phyloP scores from a whole-genome alignment of 2,797 vertebrate species.

The Acanthiza pusilla region DNA sequence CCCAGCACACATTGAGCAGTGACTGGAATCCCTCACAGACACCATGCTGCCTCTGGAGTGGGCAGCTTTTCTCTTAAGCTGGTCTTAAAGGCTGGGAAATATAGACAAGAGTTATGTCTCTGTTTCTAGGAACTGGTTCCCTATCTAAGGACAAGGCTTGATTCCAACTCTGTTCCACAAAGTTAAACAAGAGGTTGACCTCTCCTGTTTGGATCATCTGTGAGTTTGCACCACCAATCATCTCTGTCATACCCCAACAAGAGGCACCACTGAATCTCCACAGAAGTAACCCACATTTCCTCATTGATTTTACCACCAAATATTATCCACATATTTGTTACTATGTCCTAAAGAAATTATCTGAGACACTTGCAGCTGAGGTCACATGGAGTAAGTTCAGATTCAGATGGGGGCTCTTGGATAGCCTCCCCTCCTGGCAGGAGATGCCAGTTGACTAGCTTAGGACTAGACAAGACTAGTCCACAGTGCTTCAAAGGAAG shows the following conservation, averaged over 20 bases:
- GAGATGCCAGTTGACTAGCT: neutral
- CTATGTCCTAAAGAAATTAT: neutral
- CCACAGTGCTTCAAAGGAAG: neutral
- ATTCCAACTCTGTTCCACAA: neutral
- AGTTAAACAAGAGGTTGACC: neutral
- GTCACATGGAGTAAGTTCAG: rapidly evolving
- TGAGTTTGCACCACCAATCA: neutral
- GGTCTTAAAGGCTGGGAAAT: neutral
- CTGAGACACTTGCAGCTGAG: neutral
- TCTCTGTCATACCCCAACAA: neutral
- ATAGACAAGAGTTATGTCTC: neutral
- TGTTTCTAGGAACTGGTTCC: neutral
- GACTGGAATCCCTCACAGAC: neutral
- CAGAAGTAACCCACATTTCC: neutral
- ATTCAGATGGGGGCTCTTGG: neutral
- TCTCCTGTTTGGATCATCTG: neutral
- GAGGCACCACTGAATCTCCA: neutral
- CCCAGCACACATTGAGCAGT: neutral
- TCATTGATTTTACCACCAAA: neutral
- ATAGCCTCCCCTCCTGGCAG: neutral
- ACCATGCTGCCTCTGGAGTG: neutral
- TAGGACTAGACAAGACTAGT: neutral
- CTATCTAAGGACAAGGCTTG: neutral
- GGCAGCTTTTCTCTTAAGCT: neutral
- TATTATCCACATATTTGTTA: neutral